A percentile compares a stretch with the other conserved stretches of the same genome.
These are phyloP conservation scores for Gymnocephalus cernua DNA, from an alignment of 2,113 vertebrate species.

Conservation along the genomic window DNA sequence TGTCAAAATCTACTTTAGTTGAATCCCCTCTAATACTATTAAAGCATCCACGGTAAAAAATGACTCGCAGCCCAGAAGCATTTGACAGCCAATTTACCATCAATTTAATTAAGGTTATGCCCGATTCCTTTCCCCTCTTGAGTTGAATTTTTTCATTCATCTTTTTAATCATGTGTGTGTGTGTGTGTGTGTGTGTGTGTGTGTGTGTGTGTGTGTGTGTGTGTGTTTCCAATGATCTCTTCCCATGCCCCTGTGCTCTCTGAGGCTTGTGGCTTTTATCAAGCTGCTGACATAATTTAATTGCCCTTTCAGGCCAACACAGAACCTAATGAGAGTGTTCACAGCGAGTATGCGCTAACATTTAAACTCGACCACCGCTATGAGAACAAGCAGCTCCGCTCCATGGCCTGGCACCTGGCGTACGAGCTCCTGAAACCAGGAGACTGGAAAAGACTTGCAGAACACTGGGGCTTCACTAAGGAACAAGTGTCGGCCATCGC, in stretches of 20 bases:
- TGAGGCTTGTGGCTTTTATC: conserved; percentile 73
- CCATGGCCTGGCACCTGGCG: conserved; percentile 88
- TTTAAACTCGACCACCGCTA: conserved; percentile 93
- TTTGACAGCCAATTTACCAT: conserved; percentile 50
- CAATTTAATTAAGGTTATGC: conserved; percentile 54
- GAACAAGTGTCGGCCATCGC: conserved; percentile 89
- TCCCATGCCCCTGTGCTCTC: conserved; percentile 28
- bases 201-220: conserved; percentile 9
- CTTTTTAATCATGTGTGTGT: conserved; percentile 45
- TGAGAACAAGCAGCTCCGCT: conserved; percentile 86
- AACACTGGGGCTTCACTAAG: conserved; percentile 87
- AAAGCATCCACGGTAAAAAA: conserved; percentile 34
- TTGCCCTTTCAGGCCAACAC: conserved; percentile 83
- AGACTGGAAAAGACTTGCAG: conserved; percentile 90
- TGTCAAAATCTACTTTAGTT: conserved; percentile 29
- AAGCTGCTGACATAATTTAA: conserved; percentile 76
- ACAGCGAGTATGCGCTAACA: conserved; percentile 79
- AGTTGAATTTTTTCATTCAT: conserved; percentile 61
- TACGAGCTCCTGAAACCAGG: conserved; percentile 85
- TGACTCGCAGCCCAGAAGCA: conserved; percentile 26
- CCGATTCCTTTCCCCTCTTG: conserved; percentile 29
- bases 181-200: conserved; percentile 16
- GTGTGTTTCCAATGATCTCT: conserved; percentile 52
- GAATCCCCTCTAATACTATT: conserved; percentile 51
- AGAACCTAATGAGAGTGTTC: conserved; percentile 65